Evolutionary conservation across 2,113 vertebrate genomes (phyloP), one percentile per base, ranked within the genome.

Genomic region (Colossoma macropomum): DNA sequence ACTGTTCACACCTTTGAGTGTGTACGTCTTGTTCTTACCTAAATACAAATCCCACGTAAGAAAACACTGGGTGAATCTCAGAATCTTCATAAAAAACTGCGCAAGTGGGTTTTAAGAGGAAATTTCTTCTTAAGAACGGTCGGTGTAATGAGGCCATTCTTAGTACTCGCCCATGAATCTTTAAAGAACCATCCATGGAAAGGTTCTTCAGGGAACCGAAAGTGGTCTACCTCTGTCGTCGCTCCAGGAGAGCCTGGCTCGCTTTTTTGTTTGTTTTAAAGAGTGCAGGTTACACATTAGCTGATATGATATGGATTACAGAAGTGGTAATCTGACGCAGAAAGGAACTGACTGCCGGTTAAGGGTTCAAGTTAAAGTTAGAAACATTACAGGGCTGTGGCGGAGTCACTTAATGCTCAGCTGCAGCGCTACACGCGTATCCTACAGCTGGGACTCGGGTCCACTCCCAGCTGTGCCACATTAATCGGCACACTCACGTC

Each of bases 401-500:
- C 23, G 11, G 30, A 25, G n/a, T 45, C 68, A 25, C 21, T 45
- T 69, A 38, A 19, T 38, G 30, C 66, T 69, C 66, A 2, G 66
- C 30, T 34, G 66, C 66, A 34, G 32, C 19, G 3, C 32, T 69
- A 32, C 17, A 30, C 34, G 21, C n/a, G 34, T 23, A 13, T 45
- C 1, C 17, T 34, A 9, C 38, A 25, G 68, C 68, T 41, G 68
- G 34, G 68, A 71, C 23, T 45, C 75, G 25, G 13, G 41, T 73
- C 59, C 77, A 27, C 38, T 54, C 41, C 68, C 28, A 25, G 77
- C 75, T 65, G 54, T 65, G 52, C 23, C n/a, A 62, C 69, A n/a
- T 71, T 48, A 28, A 68, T 69, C 48, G 32, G 25, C 74, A 48
- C 60, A 52, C 34, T 73, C 41, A 32, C 38, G 25, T 83, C 76